Evolutionary conservation across 2,797 vertebrate genomes (phyloP).

Genomic region (Parotocinclus haroldoi): DNA sequence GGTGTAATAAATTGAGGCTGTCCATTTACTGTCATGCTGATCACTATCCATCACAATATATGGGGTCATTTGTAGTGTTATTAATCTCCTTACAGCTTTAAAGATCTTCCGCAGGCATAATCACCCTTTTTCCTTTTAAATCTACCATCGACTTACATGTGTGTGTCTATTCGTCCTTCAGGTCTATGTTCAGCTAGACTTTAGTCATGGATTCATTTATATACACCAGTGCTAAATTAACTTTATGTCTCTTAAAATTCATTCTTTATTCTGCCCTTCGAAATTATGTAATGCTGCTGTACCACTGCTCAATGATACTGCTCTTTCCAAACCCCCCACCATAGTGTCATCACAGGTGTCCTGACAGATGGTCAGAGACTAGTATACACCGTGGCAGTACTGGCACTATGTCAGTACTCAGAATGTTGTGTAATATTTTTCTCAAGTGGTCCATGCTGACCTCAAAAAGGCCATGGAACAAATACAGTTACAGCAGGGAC

Average conservation of each 20-base stretch:
- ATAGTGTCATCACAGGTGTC: slow-evolving; percentile 13
- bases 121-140: slow-evolving; percentile 1
- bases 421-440: slow-evolving; percentile 18
- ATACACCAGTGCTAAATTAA: neutral
- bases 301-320: neutral
- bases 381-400: neutral
- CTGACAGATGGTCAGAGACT: slow-evolving; percentile 30
- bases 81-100: neutral
- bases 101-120: neutral
- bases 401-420: slow-evolving; percentile 32
- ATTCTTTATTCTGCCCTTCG: neutral
- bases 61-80: neutral
- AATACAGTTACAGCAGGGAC: neutral
- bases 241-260: neutral
- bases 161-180: neutral
- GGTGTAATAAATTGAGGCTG: neutral
- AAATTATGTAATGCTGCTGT: neutral
- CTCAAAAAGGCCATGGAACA: slow-evolving; percentile 2
- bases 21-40: neutral
- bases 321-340: neutral
- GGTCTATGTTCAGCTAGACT: neutral
- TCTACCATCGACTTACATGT: neutral
- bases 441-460: slow-evolving; percentile 9
- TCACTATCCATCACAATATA: neutral
- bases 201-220: neutral